Evolutionary conservation across 2,113 vertebrate genomes (phyloP), one percentile per base, ranked within the genome.

Genomic region (Mixornis gularis): DNA sequence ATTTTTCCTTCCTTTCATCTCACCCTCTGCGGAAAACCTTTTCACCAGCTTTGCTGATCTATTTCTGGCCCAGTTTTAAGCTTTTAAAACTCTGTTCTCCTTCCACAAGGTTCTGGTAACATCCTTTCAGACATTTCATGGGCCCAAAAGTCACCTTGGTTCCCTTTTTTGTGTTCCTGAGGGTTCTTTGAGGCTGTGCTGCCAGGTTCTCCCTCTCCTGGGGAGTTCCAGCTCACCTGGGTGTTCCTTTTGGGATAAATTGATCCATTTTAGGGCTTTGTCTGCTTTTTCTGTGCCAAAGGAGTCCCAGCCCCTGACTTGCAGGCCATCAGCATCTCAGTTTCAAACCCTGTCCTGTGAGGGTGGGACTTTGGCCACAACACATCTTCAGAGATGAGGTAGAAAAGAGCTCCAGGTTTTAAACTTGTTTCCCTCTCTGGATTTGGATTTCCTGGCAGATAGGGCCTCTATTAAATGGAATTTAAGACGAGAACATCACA

Each of bases 121-220:
- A 2, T 46, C 43, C 58, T 80, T 48, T 17, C 62, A 34, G 44
- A 5, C 22, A 3, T 29, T 78, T 60, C 6, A 1, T 41, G 30
- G 78, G 32, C 62, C 32, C 27, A 12, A 8, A 30, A 20, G 27
- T 46, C 15, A 3, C 52, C 16, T 32, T 21, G 21, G 49, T 24
- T 15, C 64, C 21, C 9, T 32, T 72, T 72, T 20, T 20, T 36
- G 40, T 71, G 11, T 74, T 78, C 36, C 20, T 13, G 43, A 32
- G 5, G 1, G 6, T 24, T 7, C 12, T n/a, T 32, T 13, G 43
- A 70, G 60, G 55, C 30, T 10, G 0, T 22, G 1, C 21, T 30
- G 19, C 20, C 24, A 21, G 58, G 30, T 72, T 20, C 44, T 65
- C 13, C 27, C 21, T 1, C 25, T 69, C 6, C 49, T 15, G 10